These are phyloP conservation scores for Drosophila seguyi DNA, from an alignment of 1,140 invertebrate genomes.

Conservation along the genomic window DNA sequence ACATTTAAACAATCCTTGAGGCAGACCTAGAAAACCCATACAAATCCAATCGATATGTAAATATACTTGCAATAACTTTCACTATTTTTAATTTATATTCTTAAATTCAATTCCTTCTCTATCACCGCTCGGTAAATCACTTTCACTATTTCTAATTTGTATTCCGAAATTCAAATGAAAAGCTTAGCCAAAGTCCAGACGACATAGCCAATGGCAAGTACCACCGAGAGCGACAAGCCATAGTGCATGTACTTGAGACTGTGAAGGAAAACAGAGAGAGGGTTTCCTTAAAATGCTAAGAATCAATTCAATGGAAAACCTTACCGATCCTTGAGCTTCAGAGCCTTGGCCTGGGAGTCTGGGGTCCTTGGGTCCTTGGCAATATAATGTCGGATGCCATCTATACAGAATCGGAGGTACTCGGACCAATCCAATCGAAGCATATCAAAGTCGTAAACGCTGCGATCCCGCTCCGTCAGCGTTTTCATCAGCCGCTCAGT, in stretches of 20 bases:
- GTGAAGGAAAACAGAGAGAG: too few species aligned
- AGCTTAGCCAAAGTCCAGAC: slow-evolving; percentile 11
- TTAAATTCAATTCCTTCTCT: too few species aligned
- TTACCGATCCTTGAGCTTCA: background rate
- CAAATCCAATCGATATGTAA: too few species aligned
- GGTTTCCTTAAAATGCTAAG: too few species aligned
- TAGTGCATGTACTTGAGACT: slow-evolving; percentile 19
- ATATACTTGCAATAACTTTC: too few species aligned
- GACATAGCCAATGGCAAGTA: background rate
- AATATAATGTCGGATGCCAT: slow-evolving; percentile 89
- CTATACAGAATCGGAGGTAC: slow-evolving; percentile 87
- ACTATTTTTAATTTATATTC: background rate
- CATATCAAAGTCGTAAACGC: slow-evolving; percentile 89
- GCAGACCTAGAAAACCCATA: background rate
- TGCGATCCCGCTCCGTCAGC: slow-evolving; percentile 87
- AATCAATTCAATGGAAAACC: background rate
- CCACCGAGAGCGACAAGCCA: background rate
- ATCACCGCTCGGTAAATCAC: too few species aligned
- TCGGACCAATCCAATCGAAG: slow-evolving; percentile 88
- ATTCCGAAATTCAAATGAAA: background rate
- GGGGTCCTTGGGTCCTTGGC: slow-evolving; percentile 88
- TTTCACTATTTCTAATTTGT: too few species aligned
- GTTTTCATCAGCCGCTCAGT: slow-evolving; percentile 87
- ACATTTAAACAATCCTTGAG: too few species aligned
- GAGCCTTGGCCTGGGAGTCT: slow-evolving; percentile 86